Conservation (phyloP, 2,113 vertebrate species). For the Alaudala cheleensis region DNA sequence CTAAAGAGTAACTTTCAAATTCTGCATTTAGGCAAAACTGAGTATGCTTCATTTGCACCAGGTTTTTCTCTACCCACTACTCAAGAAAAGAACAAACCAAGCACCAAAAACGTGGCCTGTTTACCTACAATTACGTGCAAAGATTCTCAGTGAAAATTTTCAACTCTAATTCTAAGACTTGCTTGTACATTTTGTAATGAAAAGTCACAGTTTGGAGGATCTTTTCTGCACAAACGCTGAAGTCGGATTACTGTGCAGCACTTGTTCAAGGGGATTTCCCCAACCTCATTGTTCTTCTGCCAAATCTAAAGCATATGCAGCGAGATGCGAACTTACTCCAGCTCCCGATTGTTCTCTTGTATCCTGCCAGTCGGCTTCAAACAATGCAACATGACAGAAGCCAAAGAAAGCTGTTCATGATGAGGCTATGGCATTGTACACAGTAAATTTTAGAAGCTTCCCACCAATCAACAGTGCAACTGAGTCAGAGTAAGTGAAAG, state of each 20-base stretch:
- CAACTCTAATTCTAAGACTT: neutral
- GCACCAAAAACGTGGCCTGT: fast-evolving
- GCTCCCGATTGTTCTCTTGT: constrained; percentile 35
- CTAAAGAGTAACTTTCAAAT: neutral
- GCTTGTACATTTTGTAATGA: neutral
- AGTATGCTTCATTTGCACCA: neutral
- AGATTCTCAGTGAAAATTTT: neutral
- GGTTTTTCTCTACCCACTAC: neutral
- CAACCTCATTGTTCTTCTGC: constrained; percentile 46
- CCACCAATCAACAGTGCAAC: neutral
- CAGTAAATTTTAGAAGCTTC: constrained; percentile 8
- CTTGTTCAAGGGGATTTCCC: constrained; percentile 38
- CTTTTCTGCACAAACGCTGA: neutral
- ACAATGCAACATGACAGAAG: constrained; percentile 18
- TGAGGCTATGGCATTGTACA: neutral
- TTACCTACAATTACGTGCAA: neutral
- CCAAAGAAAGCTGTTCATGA: neutral
- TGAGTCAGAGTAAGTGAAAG: neutral
- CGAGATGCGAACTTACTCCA: constrained; percentile 17
- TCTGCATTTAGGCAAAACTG: neutral
- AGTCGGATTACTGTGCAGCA: neutral
- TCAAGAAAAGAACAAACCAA: neutral
- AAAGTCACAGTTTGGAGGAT: neutral
- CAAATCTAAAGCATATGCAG: constrained; percentile 36
- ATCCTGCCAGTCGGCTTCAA: constrained; percentile 31